Evolutionary conservation across 1,140 invertebrate genomes (phyloP), one percentile per base, ranked within the genome.

Genomic region (Pygmarrhopalites habei): DNA sequence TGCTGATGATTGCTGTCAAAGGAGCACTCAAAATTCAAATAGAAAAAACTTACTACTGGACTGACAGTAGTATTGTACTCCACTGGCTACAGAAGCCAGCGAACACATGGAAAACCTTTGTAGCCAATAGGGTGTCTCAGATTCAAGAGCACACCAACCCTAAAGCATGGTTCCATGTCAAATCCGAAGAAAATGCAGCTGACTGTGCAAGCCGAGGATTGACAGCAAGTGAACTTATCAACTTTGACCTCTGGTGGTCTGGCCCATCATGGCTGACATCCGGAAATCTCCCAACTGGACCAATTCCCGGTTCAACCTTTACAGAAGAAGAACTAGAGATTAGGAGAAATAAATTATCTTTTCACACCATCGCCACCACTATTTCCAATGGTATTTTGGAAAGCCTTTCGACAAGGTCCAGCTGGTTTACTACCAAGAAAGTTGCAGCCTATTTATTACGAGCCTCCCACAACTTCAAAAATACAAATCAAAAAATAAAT

Each of bases 21-120:
- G 10, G 29, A 26, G 23, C 28, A 7, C 28, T 60, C 14, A 7
- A 28, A n/a, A 30, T 56, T 30, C 2, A 23, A 28, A 53, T 53
- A 19, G 1, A 23, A 5, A 3, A 29, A 5, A 44, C 4, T 19
- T 15, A 5, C 10, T 28, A 17, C 15, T 73, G 66, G 58, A 71
- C 72, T 4, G 77, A 79, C 69, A 78, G 75, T 0, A 73, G 60
- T 3, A 72, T 77, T 17, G 72, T 72, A 1, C 51, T 77, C 7
- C 43, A 68, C 0, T 79, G 76, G 75, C 65, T 78, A 4, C 51
- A 65, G n/a, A 63, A 41, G 19, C 41, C 71, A 25, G 66, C 73
- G 2, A 53, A 62, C 17, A 46, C 58, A 35, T 71, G 72, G 62
- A 74, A 77, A 70, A 72, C 70, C 0, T 78, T 74, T 68, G 75